These are phyloP conservation scores for Cromileptes altivelis DNA, from an alignment of 2,113 vertebrate genomes.

Conservation along the genomic window DNA sequence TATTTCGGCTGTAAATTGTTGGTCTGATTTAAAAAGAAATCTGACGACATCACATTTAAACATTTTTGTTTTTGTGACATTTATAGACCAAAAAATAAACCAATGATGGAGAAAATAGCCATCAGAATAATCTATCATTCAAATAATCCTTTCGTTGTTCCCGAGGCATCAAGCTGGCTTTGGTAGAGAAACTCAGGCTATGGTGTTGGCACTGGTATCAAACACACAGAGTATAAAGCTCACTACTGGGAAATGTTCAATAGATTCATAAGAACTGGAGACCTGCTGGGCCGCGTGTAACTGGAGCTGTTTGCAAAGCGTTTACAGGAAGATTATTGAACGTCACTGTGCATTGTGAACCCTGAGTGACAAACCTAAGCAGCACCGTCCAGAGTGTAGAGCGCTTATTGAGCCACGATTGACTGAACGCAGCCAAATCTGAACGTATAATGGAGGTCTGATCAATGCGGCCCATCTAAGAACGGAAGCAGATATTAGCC, in stretches of 20 bases:
- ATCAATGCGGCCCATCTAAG: conserved; percentile 68
- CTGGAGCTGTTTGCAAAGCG: conserved; percentile 53
- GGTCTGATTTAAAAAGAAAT: not conserved
- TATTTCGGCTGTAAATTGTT: not conserved
- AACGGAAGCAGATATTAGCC: conserved; percentile 62
- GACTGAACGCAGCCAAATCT: conserved; percentile 24
- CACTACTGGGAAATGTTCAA: not conserved
- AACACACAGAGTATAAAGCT: not conserved
- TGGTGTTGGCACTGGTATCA: not conserved
- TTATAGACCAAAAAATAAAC: not conserved
- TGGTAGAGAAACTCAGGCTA: too few relatives aligned
- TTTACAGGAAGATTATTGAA: conserved; percentile 78
- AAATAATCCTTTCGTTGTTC: not conserved
- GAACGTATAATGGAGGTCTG: conserved; percentile 53
- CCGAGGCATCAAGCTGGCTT: not conserved
- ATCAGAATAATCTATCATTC: not conserved
- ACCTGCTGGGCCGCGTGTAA: conserved; percentile 47
- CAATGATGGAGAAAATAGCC: not conserved
- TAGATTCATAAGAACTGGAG: conserved; percentile 3
- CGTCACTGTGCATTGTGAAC: not conserved
- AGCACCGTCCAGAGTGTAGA: conserved; percentile 34
- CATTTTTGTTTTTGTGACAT: not conserved
- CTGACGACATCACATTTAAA: not conserved
- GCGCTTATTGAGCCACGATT: conserved; percentile 49
- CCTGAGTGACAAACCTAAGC: conserved; percentile 31